A percentile compares a stretch with the other conserved stretches of the same genome.
Evolutionary conservation across 1,140 invertebrate species (phyloP).

Genomic region (Drosophila willistoni): DNA sequence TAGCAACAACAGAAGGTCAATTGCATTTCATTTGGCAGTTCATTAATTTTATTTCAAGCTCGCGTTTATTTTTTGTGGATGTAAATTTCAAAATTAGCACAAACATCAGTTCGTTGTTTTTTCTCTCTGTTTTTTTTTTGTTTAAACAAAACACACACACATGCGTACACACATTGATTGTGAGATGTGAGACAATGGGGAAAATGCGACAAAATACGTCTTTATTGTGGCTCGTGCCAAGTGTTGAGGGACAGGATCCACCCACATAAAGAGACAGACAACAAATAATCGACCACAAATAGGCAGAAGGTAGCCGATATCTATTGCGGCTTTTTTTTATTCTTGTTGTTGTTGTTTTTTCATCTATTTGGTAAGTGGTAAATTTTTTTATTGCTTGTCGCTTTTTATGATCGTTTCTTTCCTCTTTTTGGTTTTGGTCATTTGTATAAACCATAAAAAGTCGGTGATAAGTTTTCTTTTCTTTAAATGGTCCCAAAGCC

Average conservation of each 20-base stretch:
- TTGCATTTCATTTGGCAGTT: conserved; percentile 74
- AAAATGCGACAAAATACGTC: not conserved
- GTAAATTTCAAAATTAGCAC: conserved; percentile 50
- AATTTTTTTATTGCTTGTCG: conserved; percentile 62
- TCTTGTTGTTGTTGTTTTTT: conserved; percentile 45
- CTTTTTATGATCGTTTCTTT: conserved; percentile 18
- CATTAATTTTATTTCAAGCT: conserved; percentile 67
- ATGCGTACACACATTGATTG: not conserved
- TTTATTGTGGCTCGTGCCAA: conserved; percentile 39
- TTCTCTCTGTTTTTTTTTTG: conserved; percentile 10
- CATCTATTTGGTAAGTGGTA: conserved; percentile 50
- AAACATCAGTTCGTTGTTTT: conserved; percentile 4
- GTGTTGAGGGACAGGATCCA: conserved; percentile 1
- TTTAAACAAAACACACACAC: conserved; percentile 19
- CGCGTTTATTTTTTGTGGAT: not conserved
- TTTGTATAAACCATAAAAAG: conserved; percentile 55
- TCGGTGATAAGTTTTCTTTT: conserved; percentile 45
- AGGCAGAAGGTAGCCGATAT: not conserved
- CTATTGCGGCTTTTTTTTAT: conserved; percentile 32
- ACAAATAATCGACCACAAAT: not conserved
- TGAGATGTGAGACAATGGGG: not conserved
- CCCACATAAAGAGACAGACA: not conserved
- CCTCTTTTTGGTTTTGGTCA: conserved; percentile 35
- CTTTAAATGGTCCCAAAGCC: not conserved
- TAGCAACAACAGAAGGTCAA: conserved; percentile 60